These are phyloP conservation scores for Heteromormyrus szaboi DNA, from an alignment of 2,797 vertebrate genomes.

Conservation along the genomic window DNA sequence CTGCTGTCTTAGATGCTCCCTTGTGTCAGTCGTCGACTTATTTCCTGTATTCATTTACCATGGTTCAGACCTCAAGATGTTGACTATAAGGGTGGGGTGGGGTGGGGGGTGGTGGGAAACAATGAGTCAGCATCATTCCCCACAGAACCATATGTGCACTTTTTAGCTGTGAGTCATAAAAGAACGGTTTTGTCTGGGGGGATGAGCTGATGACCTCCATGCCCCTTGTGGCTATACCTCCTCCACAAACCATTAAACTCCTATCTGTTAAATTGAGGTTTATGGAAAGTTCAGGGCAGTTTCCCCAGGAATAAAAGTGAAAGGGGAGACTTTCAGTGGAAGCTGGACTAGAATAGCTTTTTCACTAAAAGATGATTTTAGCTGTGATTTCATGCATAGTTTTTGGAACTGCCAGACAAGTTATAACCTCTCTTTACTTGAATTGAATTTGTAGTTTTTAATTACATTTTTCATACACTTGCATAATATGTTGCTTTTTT, in stretches of 20 bases:
- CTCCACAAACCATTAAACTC: background rate
- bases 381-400: background rate
- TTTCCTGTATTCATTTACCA: slow-evolving; percentile 9
- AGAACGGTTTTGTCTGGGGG: background rate
- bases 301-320: background rate
- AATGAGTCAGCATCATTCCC: background rate
- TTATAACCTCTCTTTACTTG: background rate
- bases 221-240: background rate
- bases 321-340: background rate
- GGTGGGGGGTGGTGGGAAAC: background rate
- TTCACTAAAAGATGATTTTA: background rate
- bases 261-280: background rate
- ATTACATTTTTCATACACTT: background rate
- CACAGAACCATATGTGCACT: background rate
- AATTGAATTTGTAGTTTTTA: background rate
- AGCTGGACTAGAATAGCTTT: background rate
- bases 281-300: background rate
- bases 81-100: background rate
- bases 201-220: background rate
- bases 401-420: background rate
- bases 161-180: slow-evolving; percentile 1
- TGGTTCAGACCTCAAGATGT: background rate
- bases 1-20: background rate
- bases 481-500: background rate
- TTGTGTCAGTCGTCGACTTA: background rate